phyloP scores from a whole-genome alignment of 1,140 invertebrate genomes.

The Hyles vespertilio region DNA sequence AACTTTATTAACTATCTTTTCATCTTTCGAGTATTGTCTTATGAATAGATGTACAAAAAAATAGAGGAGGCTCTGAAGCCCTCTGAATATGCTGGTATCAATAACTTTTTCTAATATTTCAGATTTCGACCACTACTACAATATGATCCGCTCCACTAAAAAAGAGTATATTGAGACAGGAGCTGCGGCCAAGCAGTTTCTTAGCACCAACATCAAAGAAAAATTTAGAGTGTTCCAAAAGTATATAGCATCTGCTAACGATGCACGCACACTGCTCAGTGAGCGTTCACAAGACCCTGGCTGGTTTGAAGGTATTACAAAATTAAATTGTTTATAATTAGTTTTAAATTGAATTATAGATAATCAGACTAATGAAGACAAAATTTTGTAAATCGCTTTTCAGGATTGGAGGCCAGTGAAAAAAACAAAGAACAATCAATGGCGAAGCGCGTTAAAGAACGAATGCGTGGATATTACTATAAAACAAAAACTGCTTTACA shows the following conservation, averaged over 20 bases:
- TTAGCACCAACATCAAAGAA: constrained; percentile 79
- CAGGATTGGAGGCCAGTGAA: constrained; percentile 80
- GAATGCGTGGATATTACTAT: constrained; percentile 86
- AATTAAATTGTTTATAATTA: background rate
- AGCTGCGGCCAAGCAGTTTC: constrained; percentile 78
- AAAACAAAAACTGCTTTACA: constrained; percentile 86
- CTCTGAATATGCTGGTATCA: background rate
- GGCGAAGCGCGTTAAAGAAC: constrained; percentile 85
- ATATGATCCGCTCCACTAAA: constrained; percentile 78
- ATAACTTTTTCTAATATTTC: constrained; percentile 23
- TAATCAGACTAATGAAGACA: too few relatives aligned
- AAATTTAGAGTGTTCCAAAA: constrained; percentile 78
- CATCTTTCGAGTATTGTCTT: too few relatives aligned
- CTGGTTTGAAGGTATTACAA: constrained; percentile 81
- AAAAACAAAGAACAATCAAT: constrained; percentile 88
- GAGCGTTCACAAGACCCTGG: constrained; percentile 79
- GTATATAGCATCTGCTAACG: constrained; percentile 71
- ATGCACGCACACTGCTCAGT: constrained; percentile 76
- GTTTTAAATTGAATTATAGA: too few relatives aligned
- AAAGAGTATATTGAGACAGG: constrained; percentile 80
- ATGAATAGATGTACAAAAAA: too few relatives aligned
- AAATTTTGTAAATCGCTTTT: background rate
- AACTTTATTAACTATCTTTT: too few relatives aligned
- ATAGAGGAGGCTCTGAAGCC: too few relatives aligned
- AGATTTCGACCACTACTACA: constrained; percentile 79